These are phyloP conservation scores for Lamellibrachia columna DNA, from an alignment of 2,888 invertebrate species.

Conservation along the genomic window DNA sequence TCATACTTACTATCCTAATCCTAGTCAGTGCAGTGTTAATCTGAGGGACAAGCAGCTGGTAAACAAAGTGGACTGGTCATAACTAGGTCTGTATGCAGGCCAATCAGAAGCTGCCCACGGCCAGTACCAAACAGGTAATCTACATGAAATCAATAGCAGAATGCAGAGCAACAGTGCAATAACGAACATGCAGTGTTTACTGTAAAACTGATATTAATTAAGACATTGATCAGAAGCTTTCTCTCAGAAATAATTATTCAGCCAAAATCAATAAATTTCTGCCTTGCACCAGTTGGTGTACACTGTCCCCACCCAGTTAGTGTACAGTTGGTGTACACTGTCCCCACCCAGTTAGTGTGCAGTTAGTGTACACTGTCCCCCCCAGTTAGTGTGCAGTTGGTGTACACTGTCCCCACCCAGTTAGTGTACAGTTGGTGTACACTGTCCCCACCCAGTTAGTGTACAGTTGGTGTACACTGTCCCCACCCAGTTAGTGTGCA, in stretches of 20 bases:
- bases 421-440: too few relatives aligned
- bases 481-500: background rate
- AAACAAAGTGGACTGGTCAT: background rate
- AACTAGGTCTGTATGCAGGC: background rate
- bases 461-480: too few relatives aligned
- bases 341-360: background rate
- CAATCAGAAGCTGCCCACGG: background rate
- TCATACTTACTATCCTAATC: background rate
- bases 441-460: too few relatives aligned
- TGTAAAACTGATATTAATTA: background rate
- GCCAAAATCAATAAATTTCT: background rate
- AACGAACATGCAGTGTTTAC: background rate
- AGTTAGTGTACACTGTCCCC: too few relatives aligned
- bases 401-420: too few relatives aligned
- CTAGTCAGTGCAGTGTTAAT: background rate
- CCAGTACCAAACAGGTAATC: background rate
- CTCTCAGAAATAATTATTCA: constrained; percentile 1
- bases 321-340: background rate
- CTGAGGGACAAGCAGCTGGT: background rate
- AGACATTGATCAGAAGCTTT: background rate
- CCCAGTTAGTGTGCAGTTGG: too few relatives aligned
- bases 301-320: background rate
- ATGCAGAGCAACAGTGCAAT: background rate
- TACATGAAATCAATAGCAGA: background rate
- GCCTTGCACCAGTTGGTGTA: background rate